Evolutionary conservation across 2,113 vertebrate species (phyloP), one percentile per base, ranked within the genome.

Genomic region (Charina bottae): DNA sequence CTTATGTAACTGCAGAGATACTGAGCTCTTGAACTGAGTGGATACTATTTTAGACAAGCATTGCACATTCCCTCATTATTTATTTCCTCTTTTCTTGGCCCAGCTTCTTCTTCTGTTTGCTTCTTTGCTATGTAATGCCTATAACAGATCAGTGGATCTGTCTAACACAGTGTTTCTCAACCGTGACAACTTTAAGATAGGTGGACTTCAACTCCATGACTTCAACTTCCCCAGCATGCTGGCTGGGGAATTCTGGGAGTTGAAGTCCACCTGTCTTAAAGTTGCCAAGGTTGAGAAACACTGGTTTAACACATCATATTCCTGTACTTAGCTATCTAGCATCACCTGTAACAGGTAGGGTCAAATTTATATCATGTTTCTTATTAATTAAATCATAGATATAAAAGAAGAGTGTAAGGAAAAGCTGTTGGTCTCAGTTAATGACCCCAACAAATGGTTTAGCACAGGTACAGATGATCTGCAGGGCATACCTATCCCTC

Each of bases 31-130:
- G 93, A 96, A 95, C 95, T 92, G 87, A 72, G 0, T 0, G 83
- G 93, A 93, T 90, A 92, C 94, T 96, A 95, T 96, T 95, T 96
- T n/a, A 78, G 94, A 94, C 86, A 95, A 90, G 93, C 95, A 95
- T 96, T 95, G 59, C 68, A 58, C 24, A 28, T 64, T 46, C 37
- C 24, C 58, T 46, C 33, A 56, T 24, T 49, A 58, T 23, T 7
- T 94, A 93, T 94, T 96, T 94, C 56, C 10, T 89, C 92, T 4
- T 94, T 54, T 68, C 49, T 91, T 21, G 42, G 26, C 83, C 55
- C 87, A 86, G 0, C 0, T 85, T 62, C 91, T 92, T 94, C 95
- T 95, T 87, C 92, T 5, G 83, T 94, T 92, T 90, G 95, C 87
- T 91, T 60, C 83, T 68, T 60, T 87, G 86, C 28, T 89, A 64